phyloP scores from a whole-genome alignment of 1,140 invertebrate genomes.

The Hesperophylax magnus region DNA sequence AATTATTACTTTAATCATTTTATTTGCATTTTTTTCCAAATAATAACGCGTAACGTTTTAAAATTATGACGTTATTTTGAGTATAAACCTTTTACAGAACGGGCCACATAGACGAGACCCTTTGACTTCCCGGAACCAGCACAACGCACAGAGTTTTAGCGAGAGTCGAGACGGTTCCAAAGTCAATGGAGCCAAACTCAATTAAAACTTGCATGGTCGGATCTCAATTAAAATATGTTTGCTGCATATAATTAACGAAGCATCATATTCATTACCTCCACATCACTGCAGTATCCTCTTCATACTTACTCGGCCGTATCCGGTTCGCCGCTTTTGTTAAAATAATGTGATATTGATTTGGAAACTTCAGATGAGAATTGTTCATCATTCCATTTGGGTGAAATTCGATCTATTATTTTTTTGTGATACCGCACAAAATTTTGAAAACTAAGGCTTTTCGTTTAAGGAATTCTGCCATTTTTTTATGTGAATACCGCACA shows the following conservation, averaged over 20 bases:
- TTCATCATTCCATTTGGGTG: not conserved
- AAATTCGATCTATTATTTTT: too few relatives aligned
- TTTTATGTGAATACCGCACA: too few relatives aligned
- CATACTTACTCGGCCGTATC: not conserved
- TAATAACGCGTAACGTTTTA: too few relatives aligned
- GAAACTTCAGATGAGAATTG: not conserved
- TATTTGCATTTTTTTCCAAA: too few relatives aligned
- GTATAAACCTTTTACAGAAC: too few relatives aligned
- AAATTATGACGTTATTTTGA: too few relatives aligned
- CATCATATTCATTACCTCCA: slow-evolving; percentile 30
- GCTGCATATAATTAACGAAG: slow-evolving; percentile 54
- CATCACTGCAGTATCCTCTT: not conserved
- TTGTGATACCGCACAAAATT: too few relatives aligned
- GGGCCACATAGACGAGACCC: too few relatives aligned
- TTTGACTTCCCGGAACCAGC: slow-evolving; percentile 2
- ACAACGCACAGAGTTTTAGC: slow-evolving; percentile 34
- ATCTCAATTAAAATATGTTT: slow-evolving; percentile 55
- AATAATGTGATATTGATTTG: not conserved
- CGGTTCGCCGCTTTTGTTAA: not conserved
- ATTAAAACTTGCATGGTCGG: slow-evolving; percentile 57
- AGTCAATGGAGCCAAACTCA: slow-evolving; percentile 59
- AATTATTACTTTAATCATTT: too few relatives aligned
- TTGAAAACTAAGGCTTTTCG: too few relatives aligned
- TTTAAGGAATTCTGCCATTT: too few relatives aligned
- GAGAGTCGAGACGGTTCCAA: slow-evolving; percentile 53